Percentiles rank a stretch among this genome's conserved stretches.
Evolutionary conservation across 2,888 invertebrate genomes (phyloP).

Genomic region (Neoscelio sp.): DNA sequence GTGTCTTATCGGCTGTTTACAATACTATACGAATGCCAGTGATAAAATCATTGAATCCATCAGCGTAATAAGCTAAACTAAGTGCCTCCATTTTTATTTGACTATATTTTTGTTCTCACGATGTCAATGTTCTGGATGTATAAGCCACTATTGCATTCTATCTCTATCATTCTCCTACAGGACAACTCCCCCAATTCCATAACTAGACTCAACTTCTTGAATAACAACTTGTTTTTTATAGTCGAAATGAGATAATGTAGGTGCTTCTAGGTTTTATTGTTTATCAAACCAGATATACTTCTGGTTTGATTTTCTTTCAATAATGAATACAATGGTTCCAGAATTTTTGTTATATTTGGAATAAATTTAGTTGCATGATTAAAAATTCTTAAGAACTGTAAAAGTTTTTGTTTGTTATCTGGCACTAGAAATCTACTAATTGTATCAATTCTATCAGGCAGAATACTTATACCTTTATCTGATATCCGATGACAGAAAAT

Average conservation of each 20-base stretch:
- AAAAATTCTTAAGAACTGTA: constrained; percentile 68
- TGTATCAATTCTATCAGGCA: constrained; percentile 63
- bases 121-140: constrained; percentile 70
- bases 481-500: constrained; percentile 72
- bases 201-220: constrained; percentile 75
- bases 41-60: constrained; percentile 76
- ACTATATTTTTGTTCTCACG: constrained; percentile 75
- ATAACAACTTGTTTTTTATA: constrained; percentile 60
- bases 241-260: constrained; percentile 76
- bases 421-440: constrained; percentile 68
- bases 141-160: constrained; percentile 75
- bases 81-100: constrained; percentile 80
- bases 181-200: constrained; percentile 76
- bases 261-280: constrained; percentile 69
- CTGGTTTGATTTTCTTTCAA: constrained; percentile 63
- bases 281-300: constrained; percentile 68
- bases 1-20: constrained; percentile 78
- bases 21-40: constrained; percentile 72
- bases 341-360: constrained; percentile 68
- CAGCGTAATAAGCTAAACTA: constrained; percentile 75
- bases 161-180: constrained; percentile 70
- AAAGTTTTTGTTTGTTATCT: constrained; percentile 66
- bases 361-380: constrained; percentile 70
- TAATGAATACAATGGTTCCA: constrained; percentile 68
- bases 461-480: constrained; percentile 62